phyloP scores from a whole-genome alignment of 1,140 invertebrate genomes.

The Zaprionus davidi region DNA sequence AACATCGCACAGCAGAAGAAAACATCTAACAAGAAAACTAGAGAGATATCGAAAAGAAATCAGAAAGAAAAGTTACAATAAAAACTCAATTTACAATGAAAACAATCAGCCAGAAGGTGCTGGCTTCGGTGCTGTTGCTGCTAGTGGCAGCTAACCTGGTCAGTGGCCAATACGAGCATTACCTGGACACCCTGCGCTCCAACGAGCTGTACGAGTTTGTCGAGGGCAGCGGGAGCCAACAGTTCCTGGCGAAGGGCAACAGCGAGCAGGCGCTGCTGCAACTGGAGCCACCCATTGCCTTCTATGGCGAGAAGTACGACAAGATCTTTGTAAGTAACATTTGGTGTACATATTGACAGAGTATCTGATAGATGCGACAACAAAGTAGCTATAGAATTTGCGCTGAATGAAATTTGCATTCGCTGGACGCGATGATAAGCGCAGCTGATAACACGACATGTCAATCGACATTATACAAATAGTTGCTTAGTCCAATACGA shows the following conservation, averaged over 20 bases:
- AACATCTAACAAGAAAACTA: constrained; percentile 30
- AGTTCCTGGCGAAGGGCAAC: constrained; percentile 79
- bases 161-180: constrained; percentile 64
- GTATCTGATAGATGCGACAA: constrained; percentile 20
- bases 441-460: constrained; percentile 16
- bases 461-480: constrained; percentile 51
- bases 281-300: constrained; percentile 88
- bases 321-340: constrained; percentile 90
- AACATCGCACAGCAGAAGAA: constrained; percentile 34
- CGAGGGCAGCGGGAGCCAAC: constrained; percentile 52
- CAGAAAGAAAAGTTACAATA: constrained; percentile 1
- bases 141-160: constrained; percentile 31
- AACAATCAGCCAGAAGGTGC: constrained; percentile 52
- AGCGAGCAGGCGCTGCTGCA: constrained; percentile 79
- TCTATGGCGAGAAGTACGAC: constrained; percentile 89
- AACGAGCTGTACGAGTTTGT: constrained; percentile 71
- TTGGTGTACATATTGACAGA: too few relatives aligned
- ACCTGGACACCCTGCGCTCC: constrained; percentile 66
- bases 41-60: constrained; percentile 1
- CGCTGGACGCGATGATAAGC: background rate
- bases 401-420: constrained; percentile 34
- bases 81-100: constrained; percentile 45
- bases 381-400: constrained; percentile 28
- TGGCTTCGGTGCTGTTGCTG: constrained; percentile 47
- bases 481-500: constrained; percentile 42